phyloP scores from a whole-genome alignment of 2,888 invertebrate species.

The Campoplex capitator region DNA sequence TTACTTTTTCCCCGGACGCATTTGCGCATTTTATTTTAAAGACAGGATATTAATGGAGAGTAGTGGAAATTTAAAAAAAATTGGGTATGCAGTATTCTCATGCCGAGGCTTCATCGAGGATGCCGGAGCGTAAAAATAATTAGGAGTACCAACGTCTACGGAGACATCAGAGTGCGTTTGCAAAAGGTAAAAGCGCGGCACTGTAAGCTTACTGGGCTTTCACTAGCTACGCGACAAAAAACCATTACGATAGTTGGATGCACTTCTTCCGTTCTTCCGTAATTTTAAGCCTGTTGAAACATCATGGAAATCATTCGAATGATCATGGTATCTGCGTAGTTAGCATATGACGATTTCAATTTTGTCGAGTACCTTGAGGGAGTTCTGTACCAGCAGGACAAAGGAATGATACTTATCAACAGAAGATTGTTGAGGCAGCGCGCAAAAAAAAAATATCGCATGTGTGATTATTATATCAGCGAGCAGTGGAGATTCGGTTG shows the following conservation, averaged over 20 bases:
- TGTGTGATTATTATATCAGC: slow-evolving; percentile 28
- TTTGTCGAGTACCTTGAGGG: background rate
- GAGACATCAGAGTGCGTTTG: slow-evolving; percentile 44
- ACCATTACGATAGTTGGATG: slow-evolving; percentile 48
- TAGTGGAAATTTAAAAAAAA: no score
- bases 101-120: no score
- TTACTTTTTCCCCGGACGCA: no score
- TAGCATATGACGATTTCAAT: background rate
- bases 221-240: slow-evolving; percentile 46
- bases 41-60: no score
- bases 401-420: background rate
- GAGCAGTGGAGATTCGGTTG: background rate
- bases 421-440: background rate
- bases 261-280: slow-evolving; percentile 37
- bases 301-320: slow-evolving; percentile 49
- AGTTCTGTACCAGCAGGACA: background rate
- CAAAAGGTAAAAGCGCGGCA: slow-evolving; percentile 24
- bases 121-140: background rate
- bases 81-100: no score
- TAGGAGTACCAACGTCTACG: background rate
- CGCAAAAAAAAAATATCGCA: slow-evolving; percentile 9
- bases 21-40: no score
- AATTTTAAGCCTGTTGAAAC: slow-evolving; percentile 32
- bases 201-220: no score
- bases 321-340: background rate